These are phyloP conservation scores for Eunapius fragilis DNA, from an alignment of 37 sponge, comb jelly and placozoan species.

Conservation along the genomic window DNA sequence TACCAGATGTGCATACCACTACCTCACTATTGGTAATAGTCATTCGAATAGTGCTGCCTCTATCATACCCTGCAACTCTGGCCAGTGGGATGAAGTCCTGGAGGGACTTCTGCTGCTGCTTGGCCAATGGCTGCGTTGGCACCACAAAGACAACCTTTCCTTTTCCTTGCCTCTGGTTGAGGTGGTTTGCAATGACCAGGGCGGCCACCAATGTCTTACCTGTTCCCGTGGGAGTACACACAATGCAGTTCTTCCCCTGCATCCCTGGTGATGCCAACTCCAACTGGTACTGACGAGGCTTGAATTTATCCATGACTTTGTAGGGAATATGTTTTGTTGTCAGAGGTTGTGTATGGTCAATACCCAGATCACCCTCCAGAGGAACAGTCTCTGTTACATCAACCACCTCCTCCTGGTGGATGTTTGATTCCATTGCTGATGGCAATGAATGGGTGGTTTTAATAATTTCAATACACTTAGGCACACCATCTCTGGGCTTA, in stretches of 20 bases:
- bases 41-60: background rate
- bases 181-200: constrained; percentile 54
- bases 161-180: constrained; percentile 36
- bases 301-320: background rate
- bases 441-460: background rate
- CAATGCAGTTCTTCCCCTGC: constrained; percentile 66
- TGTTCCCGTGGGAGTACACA: constrained; percentile 75
- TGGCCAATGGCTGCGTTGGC: constrained; percentile 47
- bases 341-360: background rate
- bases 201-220: constrained; percentile 75
- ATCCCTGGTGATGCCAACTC: constrained; percentile 73
- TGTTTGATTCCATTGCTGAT: background rate
- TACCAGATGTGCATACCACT: constrained; percentile 67
- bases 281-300: constrained; percentile 47
- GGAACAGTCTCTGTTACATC: background rate
- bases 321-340: background rate
- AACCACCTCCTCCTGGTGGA: background rate
- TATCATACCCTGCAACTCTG: constrained; percentile 35
- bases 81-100: constrained; percentile 26
- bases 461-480: background rate
- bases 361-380: background rate
- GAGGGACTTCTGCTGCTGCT: constrained; percentile 50
- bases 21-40: constrained; percentile 18
- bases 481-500: background rate
- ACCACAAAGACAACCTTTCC: constrained; percentile 55